Conservation (phyloP, 2,113 vertebrate species). For the Zapornia atra region DNA sequence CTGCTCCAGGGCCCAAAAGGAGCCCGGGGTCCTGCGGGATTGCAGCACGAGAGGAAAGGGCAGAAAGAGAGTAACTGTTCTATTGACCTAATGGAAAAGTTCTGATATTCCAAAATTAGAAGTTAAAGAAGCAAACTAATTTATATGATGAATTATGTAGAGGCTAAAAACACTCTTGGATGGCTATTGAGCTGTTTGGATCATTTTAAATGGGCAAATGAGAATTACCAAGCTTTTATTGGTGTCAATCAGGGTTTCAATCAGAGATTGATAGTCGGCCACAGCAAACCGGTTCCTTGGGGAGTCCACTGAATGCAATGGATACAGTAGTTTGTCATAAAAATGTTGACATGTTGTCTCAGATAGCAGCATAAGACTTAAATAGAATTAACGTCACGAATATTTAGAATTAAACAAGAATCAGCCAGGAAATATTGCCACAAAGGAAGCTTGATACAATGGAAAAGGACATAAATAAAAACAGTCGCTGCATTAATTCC, state of each 20-base stretch:
- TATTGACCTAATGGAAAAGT: neutral
- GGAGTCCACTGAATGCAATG: neutral
- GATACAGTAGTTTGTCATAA: conserved; percentile 10
- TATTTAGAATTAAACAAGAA: conserved; percentile 31
- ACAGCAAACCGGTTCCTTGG: neutral
- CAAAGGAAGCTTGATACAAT: neutral
- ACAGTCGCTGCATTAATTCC: neutral
- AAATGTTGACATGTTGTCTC: conserved; percentile 34
- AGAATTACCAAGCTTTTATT: conserved; percentile 13
- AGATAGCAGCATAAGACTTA: conserved; percentile 3
- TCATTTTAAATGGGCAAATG: conserved; percentile 27
- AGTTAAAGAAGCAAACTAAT: neutral
- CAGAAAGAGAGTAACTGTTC: neutral
- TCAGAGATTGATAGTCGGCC: conserved; percentile 26
- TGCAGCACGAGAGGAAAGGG: neutral
- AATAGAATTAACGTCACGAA: neutral
- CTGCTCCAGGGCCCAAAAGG: neutral
- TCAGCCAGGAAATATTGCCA: neutral
- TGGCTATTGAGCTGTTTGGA: conserved; percentile 35
- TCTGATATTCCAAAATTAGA: neutral
- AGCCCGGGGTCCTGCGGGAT: neutral
- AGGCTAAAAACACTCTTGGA: neutral
- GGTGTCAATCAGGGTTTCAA: conserved; percentile 47
- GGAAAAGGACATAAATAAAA: neutral
- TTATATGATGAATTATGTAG: conserved; percentile 20